phyloP scores from a whole-genome alignment of 2,888 invertebrate genomes.

The Meganola albula region DNA sequence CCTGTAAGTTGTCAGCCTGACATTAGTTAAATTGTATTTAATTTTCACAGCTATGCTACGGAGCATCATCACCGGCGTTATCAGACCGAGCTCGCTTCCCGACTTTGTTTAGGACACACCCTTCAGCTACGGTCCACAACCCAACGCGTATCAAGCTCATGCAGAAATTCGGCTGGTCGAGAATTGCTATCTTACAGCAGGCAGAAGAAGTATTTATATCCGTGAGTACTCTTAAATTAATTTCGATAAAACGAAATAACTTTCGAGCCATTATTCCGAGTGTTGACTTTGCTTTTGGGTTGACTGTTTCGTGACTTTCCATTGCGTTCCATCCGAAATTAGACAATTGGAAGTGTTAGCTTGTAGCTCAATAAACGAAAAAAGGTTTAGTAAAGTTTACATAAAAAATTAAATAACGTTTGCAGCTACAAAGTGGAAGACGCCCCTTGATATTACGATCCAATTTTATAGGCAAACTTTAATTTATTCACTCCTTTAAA shows the following conservation, averaged over 20 bases:
- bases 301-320: slow-evolving; percentile 4
- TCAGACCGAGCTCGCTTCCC: slow-evolving; percentile 98
- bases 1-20: too few species aligned
- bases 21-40: neutral
- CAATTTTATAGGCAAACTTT: slow-evolving; percentile 38
- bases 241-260: neutral
- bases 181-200: slow-evolving; percentile 98
- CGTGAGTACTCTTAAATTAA: slow-evolving; percentile 69
- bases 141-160: slow-evolving; percentile 97
- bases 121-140: slow-evolving; percentile 99
- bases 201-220: slow-evolving; percentile 98
- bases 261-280: too few species aligned
- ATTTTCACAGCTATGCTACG: slow-evolving; percentile 92
- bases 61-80: slow-evolving; percentile 98
- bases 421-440: slow-evolving; percentile 31
- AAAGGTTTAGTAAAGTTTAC: slow-evolving; percentile 34
- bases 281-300: neutral
- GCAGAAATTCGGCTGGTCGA: slow-evolving; percentile 98
- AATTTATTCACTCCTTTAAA: slow-evolving; percentile 31
- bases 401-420: slow-evolving; percentile 42
- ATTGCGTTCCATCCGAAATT: too few species aligned
- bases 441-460: slow-evolving; percentile 36
- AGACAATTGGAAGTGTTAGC: slow-evolving; percentile 1
- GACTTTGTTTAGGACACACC: slow-evolving; percentile 98
- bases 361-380: slow-evolving; percentile 13